Evolutionary conservation across 2,113 vertebrate genomes (phyloP), one percentile per base, ranked within the genome.

Genomic region (Sinocyclocheilus maitianheensis): DNA sequence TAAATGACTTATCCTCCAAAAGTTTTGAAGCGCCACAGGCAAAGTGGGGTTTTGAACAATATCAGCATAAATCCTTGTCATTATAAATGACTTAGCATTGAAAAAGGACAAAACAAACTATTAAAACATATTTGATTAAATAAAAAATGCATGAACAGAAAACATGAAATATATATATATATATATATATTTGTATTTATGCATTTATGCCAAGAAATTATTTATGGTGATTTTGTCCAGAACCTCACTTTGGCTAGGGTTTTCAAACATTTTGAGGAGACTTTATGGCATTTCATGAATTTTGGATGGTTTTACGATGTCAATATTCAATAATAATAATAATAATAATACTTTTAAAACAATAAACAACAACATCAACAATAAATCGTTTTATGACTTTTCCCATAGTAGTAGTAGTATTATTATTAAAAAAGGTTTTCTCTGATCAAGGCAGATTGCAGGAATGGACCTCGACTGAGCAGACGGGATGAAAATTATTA

Each of bases 401-500:
- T 53, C 12, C 48, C 48, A 12, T 67, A 34, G 30, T 6, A 16
- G 12, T 65, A 53, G 55, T 22, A 18, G 6, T 58, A 58, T 58
- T 58, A 7, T 58, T 58, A 58, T 8, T 43, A 58, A 20, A 34
- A 34, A 18, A 51, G 48, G 48, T 26, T 53, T 55, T 55, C 48
- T 26, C 76, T 77, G 9, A 53, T 55, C 48, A 18, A 1, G 8
- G 48, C 46, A 18, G 51, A 55, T 34, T 53, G 76, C 7, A 26
- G 46, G 51, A 77, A 55, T 77, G 51, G 26, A 18, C 46, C 24
- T 77, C 7, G 76, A 30, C 30, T 55, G 26, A 77, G 51, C 76
- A 55, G 76, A 77, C 51, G 76, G 76, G 48, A 53, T 34, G 76
- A 30, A 53, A 53, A 77, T 77, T 14, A 77, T 77, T 77, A 77